Conservation (phyloP, 2,888 invertebrate genomes). For the Dicyrtomina minuta region DNA sequence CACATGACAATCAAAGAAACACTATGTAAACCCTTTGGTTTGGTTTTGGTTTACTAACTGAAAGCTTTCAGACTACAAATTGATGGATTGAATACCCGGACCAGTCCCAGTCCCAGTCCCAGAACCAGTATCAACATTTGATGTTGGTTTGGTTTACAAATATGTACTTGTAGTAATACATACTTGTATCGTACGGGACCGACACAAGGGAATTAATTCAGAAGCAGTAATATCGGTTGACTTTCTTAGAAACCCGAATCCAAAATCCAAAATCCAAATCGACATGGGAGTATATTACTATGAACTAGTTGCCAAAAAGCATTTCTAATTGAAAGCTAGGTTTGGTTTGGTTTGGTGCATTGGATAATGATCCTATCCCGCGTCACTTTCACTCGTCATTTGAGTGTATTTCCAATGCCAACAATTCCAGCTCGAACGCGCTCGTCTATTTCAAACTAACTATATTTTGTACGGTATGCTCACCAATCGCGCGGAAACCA, state of each 20-base stretch:
- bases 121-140: too few relatives aligned
- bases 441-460: constrained; percentile 17
- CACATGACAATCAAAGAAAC: not conserved
- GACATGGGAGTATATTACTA: not conserved
- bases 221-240: not conserved
- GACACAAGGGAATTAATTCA: too few relatives aligned
- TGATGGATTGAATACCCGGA: constrained; percentile 30
- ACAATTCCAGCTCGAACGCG: constrained; percentile 15
- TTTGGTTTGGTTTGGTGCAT: not conserved
- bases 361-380: not conserved
- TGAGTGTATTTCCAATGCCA: constrained; percentile 35
- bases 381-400: constrained; percentile 15
- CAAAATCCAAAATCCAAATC: not conserved
- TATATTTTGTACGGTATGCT: too few relatives aligned
- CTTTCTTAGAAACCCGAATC: too few relatives aligned
- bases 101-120: too few relatives aligned
- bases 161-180: too few relatives aligned
- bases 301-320: not conserved
- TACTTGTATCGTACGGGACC: too few relatives aligned
- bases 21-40: too few relatives aligned
- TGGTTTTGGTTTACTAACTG: not conserved
- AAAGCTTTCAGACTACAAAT: constrained; percentile 17
- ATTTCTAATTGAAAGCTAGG: too few relatives aligned
- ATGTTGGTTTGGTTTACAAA: not conserved
- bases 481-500: too few relatives aligned